Evolutionary conservation across 1,140 invertebrate species (phyloP).

Genomic region (Telenomus remus): DNA sequence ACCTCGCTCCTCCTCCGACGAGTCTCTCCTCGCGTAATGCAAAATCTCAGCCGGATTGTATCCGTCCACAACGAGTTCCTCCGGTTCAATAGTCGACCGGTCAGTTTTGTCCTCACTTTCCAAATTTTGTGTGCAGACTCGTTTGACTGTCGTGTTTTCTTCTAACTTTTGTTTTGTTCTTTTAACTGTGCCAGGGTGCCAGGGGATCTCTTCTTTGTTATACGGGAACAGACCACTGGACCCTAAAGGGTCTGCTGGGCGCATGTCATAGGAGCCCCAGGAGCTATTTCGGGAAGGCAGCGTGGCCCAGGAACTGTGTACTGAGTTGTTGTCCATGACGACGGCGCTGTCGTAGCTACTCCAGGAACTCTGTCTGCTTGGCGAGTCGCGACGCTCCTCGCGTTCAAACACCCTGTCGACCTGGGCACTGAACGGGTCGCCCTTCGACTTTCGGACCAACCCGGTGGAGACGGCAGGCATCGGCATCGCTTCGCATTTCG

Average conservation of each 20-base stretch:
- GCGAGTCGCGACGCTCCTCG: slow-evolving; percentile 79
- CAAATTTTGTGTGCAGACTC: slow-evolving; percentile 74
- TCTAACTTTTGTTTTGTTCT: slow-evolving; percentile 85
- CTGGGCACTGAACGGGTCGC: slow-evolving; percentile 83
- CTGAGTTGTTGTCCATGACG: slow-evolving; percentile 80
- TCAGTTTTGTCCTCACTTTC: slow-evolving; percentile 61
- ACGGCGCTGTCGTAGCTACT: slow-evolving; percentile 87
- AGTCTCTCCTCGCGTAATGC: slow-evolving; percentile 59
- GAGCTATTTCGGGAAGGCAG: slow-evolving; percentile 83
- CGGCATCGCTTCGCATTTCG: slow-evolving; percentile 56
- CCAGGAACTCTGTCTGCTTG: slow-evolving; percentile 84
- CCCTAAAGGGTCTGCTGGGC: slow-evolving; percentile 68
- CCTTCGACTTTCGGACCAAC: slow-evolving; percentile 52
- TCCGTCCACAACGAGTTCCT: slow-evolving; percentile 62
- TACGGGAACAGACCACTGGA: slow-evolving; percentile 76
- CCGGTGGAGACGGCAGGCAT: slow-evolving; percentile 31
- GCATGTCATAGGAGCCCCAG: slow-evolving; percentile 84
- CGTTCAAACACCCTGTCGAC: slow-evolving; percentile 83
- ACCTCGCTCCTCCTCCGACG: slow-evolving; percentile 20
- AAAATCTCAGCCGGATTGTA: slow-evolving; percentile 65
- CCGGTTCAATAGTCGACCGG: slow-evolving; percentile 49
- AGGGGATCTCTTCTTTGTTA: slow-evolving; percentile 80
- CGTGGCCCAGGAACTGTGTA: slow-evolving; percentile 88
- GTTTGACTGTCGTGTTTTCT: slow-evolving; percentile 76
- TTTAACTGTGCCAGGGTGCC: slow-evolving; percentile 81